Conservation (phyloP, 2,113 vertebrate genomes). For the Pterophyllum scalare region DNA sequence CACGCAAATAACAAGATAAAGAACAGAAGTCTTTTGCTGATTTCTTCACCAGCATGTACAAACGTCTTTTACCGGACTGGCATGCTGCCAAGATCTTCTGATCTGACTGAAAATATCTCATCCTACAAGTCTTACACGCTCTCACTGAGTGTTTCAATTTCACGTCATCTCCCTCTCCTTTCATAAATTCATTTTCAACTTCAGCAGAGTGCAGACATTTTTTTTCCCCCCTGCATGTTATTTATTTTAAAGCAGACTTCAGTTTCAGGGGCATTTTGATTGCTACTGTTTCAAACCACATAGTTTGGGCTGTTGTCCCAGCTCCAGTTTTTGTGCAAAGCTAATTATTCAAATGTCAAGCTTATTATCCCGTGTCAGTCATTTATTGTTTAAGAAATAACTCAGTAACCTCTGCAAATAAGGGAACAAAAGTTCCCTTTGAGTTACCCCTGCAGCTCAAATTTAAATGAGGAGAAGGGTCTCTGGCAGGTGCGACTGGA, state of each 20-base stretch:
- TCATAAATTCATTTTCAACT: not conserved
- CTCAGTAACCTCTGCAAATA: not conserved
- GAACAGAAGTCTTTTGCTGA: not conserved
- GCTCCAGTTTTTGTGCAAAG: not conserved
- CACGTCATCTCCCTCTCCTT: not conserved
- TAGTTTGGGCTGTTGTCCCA: not conserved
- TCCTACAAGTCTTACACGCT: not conserved
- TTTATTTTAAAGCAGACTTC: not conserved
- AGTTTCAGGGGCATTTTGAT: not conserved
- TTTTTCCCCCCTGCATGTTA: not conserved
- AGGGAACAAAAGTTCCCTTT: not conserved
- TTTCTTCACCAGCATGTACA: constrained; percentile 1
- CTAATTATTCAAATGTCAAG: not conserved
- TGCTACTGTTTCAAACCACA: not conserved
- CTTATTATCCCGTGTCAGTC: not conserved
- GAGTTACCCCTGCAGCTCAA: not conserved
- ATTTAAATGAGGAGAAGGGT: not conserved
- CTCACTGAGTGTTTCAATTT: not conserved
- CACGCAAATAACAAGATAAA: not conserved
- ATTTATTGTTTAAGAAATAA: not conserved
- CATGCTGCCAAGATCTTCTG: not conserved
- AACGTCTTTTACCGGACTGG: constrained; percentile 23
- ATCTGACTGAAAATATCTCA: not conserved
- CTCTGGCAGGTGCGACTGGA: constrained; percentile 20
- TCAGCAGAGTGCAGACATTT: not conserved